Evolutionary conservation across 2,113 vertebrate genomes (phyloP), one percentile per base, ranked within the genome.

Genomic region (Murina feae): DNA sequence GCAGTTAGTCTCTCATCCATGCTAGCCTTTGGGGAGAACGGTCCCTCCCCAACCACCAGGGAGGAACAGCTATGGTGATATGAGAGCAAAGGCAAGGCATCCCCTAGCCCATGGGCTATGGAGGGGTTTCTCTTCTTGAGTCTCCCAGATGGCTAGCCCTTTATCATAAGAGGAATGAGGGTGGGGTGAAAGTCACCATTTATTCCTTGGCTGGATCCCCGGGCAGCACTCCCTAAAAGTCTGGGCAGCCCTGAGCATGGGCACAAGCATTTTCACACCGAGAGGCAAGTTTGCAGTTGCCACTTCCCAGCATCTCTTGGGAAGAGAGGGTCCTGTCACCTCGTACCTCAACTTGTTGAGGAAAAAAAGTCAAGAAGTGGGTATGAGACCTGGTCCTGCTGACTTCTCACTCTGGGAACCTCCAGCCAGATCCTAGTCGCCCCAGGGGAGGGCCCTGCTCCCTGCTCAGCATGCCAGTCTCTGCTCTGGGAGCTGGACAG

Each of bases 181-280:
- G n/a, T 0, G 2, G n/a, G 32, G 6, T 12, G 21, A 35, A 16
- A 65, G 49, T 35, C 14, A 10, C 6, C 9, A 12, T 0, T 4
- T 9, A 63, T 75, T 30, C 53, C 60, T 75, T 11, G 9, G 39
- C 53, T 63, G 58, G 42, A 17, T 49, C 44, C 53, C 17, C 4
- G 4, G 18, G 32, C 2, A 5, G 80, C 9, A 0, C 5, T 39
- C 30, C 35, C 35, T 12, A 28, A 20, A 25, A 32, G 35, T 39
- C 51, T 5, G 37, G 51, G 35, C 1, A 4, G 35, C 42, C 37
- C 16, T 55, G 0, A 17, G 10, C 0, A 0, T 0, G 0, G 9
- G 6, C 20, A 6, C 4, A 1, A 2, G 4, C 14, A 4, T 47
- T 49, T 81, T 79, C 1, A 16, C 30, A 37, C n/a, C 80, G 8